Conservation (phyloP, 2,797 vertebrate species). For the Hoplostethus atlanticus region DNA sequence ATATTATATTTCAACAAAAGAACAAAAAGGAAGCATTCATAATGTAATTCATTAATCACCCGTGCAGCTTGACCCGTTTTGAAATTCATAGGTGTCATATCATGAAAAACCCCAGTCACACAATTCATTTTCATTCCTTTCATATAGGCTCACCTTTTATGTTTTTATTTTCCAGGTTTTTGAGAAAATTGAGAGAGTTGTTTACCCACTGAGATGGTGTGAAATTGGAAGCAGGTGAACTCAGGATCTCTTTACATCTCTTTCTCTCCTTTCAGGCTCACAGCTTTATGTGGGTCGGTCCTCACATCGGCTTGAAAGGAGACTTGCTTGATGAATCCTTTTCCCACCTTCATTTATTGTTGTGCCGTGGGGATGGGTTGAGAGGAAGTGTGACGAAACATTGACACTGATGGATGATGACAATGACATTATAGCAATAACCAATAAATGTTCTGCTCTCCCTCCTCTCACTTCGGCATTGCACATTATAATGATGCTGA, state of each 20-base stretch:
- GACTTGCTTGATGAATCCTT: not conserved
- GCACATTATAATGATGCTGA: conserved; percentile 13
- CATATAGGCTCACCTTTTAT: conserved; percentile 9
- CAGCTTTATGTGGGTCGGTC: conserved; percentile 4
- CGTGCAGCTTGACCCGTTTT: conserved; percentile 13
- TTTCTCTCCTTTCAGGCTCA: conserved; percentile 5
- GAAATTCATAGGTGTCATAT: conserved; percentile 35
- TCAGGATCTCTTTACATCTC: not conserved
- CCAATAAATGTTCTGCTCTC: conserved; percentile 3
- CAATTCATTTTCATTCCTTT: conserved; percentile 13
- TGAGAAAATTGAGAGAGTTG: not conserved
- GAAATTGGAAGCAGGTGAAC: not conserved
- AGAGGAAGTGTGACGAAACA: conserved; percentile 5
- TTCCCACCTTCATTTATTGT: conserved; percentile 12
- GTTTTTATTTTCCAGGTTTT: conserved; percentile 1
- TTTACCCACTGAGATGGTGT: not conserved
- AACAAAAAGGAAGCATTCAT: conserved; percentile 27
- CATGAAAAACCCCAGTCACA: conserved; percentile 26
- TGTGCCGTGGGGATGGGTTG: not conserved
- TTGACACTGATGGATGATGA: not conserved
- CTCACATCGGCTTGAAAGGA: conserved; percentile 8
- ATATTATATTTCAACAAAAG: conserved; percentile 28
- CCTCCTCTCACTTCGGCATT: conserved; percentile 12
- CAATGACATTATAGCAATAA: not conserved
- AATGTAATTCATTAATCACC: conserved; percentile 51